Percentiles rank a stretch among this genome's conserved stretches.
phyloP scores from a whole-genome alignment of 2,113 vertebrate genomes.

The Patagioenas fasciata region DNA sequence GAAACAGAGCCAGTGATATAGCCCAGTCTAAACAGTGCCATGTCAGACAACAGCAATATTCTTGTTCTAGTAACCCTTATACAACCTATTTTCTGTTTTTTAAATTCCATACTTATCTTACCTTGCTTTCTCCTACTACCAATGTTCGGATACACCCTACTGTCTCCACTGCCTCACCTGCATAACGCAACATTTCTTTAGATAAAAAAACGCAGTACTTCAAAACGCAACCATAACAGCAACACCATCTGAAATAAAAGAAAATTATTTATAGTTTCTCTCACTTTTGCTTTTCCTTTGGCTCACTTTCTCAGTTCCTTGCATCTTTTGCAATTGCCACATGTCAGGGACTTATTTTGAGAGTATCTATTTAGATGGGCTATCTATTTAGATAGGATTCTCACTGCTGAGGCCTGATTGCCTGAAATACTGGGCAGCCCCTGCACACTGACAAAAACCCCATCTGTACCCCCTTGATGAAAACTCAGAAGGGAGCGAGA shows the following conservation, averaged over 20 bases:
- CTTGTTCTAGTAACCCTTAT: background rate
- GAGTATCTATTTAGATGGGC: background rate
- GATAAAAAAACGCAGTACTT: background rate
- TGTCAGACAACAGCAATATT: background rate
- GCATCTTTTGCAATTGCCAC: background rate
- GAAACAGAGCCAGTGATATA: background rate
- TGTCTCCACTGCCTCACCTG: background rate
- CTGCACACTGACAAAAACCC: background rate
- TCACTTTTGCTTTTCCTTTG: background rate
- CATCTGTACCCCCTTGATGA: background rate
- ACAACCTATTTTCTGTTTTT: background rate
- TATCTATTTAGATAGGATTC: background rate
- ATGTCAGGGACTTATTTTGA: background rate
- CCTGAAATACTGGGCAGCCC: background rate
- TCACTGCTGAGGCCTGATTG: background rate
- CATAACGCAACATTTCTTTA: fast-evolving
- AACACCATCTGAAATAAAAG: background rate
- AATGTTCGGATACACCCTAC: background rate
- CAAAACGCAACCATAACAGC: background rate
- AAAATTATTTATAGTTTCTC: background rate
- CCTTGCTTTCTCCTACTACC: background rate
- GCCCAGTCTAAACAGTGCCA: background rate
- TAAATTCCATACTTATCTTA: background rate
- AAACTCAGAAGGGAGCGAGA: background rate
- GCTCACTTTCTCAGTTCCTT: background rate